Percentiles rank a stretch among this genome's conserved stretches.
phyloP scores from a whole-genome alignment of 1,140 invertebrate species.

The Drosophila navojoa region DNA sequence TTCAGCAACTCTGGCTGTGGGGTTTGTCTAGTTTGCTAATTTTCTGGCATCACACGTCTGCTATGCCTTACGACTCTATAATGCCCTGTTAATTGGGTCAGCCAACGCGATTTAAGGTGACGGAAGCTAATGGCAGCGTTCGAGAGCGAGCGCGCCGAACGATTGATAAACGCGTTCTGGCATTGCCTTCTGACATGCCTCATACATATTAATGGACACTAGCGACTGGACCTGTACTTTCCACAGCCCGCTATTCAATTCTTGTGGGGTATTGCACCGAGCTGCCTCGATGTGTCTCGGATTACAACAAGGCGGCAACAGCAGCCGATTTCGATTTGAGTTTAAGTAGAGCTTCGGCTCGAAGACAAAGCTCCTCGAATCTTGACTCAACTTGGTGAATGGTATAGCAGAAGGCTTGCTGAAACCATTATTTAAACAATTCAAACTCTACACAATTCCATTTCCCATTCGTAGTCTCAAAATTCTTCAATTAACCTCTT shows the following conservation, averaged over 20 bases:
- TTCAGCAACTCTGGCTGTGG: slow-evolving; percentile 10
- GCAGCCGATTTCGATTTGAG: slow-evolving; percentile 12
- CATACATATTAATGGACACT: slow-evolving; percentile 72
- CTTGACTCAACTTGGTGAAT: no score
- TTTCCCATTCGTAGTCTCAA: no score
- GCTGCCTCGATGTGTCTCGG: slow-evolving; percentile 30
- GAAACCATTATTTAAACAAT: no score
- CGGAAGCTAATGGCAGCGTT: slow-evolving; percentile 1
- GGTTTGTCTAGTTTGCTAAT: slow-evolving; percentile 71
- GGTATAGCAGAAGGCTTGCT: no score
- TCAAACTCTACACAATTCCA: no score
- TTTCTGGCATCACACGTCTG: slow-evolving; percentile 48
- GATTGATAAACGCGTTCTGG: slow-evolving; percentile 75
- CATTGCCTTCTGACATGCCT: slow-evolving; percentile 68
- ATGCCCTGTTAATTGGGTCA: slow-evolving; percentile 75
- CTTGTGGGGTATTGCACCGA: slow-evolving; percentile 28
- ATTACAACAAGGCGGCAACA: slow-evolving; percentile 8
- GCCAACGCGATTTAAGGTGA: slow-evolving; percentile 19
- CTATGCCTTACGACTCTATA: slow-evolving; percentile 72
- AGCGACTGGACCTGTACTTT: slow-evolving; percentile 13
- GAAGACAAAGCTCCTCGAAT: no score
- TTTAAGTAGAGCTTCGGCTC: not conserved
- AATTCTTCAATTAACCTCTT: no score
- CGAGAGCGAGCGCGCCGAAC: slow-evolving; percentile 59
- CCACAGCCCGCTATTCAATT: not conserved